Evolutionary conservation across 2,888 invertebrate species (phyloP), one percentile per base, ranked within the genome.

Genomic region (Drosophila bunnanda): DNA sequence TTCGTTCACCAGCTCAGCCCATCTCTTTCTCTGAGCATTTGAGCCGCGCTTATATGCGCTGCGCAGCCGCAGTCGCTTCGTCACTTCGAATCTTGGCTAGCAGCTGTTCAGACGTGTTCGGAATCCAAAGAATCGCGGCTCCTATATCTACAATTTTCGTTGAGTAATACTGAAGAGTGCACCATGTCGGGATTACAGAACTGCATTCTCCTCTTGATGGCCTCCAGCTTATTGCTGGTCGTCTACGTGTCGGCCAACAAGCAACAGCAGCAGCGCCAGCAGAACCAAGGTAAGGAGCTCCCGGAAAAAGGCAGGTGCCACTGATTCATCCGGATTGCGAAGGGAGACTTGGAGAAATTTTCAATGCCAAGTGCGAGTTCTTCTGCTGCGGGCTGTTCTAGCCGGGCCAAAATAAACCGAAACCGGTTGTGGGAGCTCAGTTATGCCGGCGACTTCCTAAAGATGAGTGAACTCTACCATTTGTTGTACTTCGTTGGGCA

Each of bases 21-120:
- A 12, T 50, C 56, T 53, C 58, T 59, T 50, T 20, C 34, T 28
- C 32, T 43, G 34, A 69, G 72, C 72, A 76, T 82, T 74, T n/a
- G n/a, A 56, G 60, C 60, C 39, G 52, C 68, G 62, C 65, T 64
- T 91, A 91, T 90, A 91, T 89, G 76, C 76, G 79, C 78, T 74
- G 78, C 74, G 80, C 78, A 54, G 66, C 59, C 79, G 81, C 77
- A 59, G 75, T 69, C 70, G 56, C 76, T 75, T 61, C 83, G 79
- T 86, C 89, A 91, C 90, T 91, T 87, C 76, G 59, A 75, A 75
- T 79, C 82, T 77, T 73, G 78, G 75, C 88, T 68, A 76, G 60
- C 75, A 80, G 65, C 46, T 71, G 72, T 66, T 71, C 34, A 59
- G 80, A 80, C 75, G 74, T 68, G 67, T 65, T 39, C 52, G 62